A percentile compares a stretch with the other conserved stretches of the same genome.
Conservation (phyloP, 2,888 invertebrate species). For the Tenthredo scrophulariae region DNA sequence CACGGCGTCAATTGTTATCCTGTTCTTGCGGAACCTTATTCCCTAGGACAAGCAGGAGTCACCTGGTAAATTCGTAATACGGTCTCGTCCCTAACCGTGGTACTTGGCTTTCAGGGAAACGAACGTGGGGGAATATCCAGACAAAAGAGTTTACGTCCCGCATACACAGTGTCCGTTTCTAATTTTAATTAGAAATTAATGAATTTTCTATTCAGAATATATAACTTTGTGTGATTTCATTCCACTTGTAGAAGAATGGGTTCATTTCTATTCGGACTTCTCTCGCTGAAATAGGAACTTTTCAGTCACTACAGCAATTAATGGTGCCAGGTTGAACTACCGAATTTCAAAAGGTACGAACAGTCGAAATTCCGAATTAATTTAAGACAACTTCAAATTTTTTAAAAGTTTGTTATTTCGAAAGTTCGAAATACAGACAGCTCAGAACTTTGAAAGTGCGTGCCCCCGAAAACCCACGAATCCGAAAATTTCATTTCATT, state of each 20-base stretch:
- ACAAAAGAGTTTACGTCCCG: slow-evolving; percentile 37
- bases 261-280: not conserved
- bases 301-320: not conserved
- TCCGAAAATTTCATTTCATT: too few species aligned
- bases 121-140: slow-evolving; percentile 22
- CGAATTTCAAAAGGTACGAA: too few species aligned
- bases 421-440: too few species aligned
- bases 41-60: slow-evolving; percentile 20
- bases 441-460: too few species aligned
- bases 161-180: slow-evolving; percentile 18
- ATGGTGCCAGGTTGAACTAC: not conserved
- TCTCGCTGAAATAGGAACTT: not conserved
- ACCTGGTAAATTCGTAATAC: slow-evolving; percentile 45
- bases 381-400: too few species aligned
- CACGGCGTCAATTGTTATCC: slow-evolving; percentile 39
- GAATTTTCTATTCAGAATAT: slow-evolving; percentile 15
- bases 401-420: too few species aligned
- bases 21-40: slow-evolving; percentile 17
- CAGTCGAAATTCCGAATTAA: too few species aligned
- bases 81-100: slow-evolving; percentile 36
- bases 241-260: not conserved
- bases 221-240: not conserved
- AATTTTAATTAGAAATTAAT: slow-evolving; percentile 9
- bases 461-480: too few species aligned
- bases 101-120: slow-evolving; percentile 27